Evolutionary conservation across 2,797 vertebrate genomes (phyloP).

Genomic region (Bradypus variegatus): DNA sequence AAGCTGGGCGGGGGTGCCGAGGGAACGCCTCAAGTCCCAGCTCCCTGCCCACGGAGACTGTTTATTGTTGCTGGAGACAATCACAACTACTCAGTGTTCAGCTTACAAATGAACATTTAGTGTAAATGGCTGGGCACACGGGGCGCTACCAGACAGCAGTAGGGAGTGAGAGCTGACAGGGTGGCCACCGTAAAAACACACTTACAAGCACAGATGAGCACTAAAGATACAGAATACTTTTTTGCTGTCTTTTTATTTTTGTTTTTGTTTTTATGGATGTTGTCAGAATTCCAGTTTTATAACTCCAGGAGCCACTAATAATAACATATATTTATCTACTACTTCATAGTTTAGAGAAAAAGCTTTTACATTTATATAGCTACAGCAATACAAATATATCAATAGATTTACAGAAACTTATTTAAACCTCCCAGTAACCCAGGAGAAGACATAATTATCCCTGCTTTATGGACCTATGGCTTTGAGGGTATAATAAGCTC

Average conservation of each 20-base stretch:
- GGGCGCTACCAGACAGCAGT: neutral
- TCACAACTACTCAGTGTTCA: neutral
- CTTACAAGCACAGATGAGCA: neutral
- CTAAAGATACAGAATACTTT: too few species aligned
- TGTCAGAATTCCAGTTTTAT: neutral
- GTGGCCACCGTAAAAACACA: neutral
- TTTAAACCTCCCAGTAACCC: neutral
- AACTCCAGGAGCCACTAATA: neutral
- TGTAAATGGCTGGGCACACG: neutral
- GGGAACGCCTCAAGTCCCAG: too few species aligned
- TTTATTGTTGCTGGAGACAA: neutral
- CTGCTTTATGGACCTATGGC: fast-evolving
- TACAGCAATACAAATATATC: neutral
- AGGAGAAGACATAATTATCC: neutral
- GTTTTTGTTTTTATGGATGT: neutral
- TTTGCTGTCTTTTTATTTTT: neutral
- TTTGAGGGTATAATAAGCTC: neutral
- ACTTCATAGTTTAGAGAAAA: neutral
- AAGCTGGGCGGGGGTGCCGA: neutral
- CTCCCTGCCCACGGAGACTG: fast-evolving
- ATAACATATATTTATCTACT: neutral
- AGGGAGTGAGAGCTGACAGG: neutral
- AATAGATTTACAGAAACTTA: neutral
- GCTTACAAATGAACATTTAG: too few species aligned
- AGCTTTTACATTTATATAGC: too few species aligned